Conservation (phyloP, 2,888 invertebrate species). For the Tachina lurida region DNA sequence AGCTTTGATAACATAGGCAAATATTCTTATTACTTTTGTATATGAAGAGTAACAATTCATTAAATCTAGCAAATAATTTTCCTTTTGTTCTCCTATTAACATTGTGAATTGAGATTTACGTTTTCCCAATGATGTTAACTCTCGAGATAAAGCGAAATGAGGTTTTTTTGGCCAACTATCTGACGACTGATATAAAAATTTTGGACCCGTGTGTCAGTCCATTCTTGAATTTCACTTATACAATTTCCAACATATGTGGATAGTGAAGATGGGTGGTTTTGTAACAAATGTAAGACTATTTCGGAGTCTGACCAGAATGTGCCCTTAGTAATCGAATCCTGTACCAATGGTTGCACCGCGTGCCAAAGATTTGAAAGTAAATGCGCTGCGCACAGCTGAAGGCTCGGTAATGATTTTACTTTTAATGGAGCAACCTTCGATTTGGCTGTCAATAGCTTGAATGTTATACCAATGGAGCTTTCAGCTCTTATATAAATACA, state of each 20-base stretch:
- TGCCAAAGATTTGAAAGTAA: conserved; percentile 55
- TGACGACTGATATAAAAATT: conserved; percentile 23
- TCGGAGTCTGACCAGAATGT: conserved; percentile 54
- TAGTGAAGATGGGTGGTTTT: conserved; percentile 43
- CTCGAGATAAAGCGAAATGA: conserved; percentile 21
- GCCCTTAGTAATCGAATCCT: conserved; percentile 10
- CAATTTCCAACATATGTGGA: conserved; percentile 45
- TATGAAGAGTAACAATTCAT: not conserved
- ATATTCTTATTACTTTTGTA: not conserved
- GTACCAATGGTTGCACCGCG: conserved; percentile 14
- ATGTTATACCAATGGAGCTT: conserved; percentile 2
- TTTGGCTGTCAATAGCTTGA: conserved; percentile 49
- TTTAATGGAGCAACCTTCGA: conserved; percentile 64
- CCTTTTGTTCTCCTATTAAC: not conserved
- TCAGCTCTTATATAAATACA: conserved; percentile 31
- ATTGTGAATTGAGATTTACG: not conserved
- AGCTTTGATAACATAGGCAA: conserved; percentile 18
- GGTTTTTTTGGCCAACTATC: conserved; percentile 17
- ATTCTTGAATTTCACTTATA: conserved; percentile 41
- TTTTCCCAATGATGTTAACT: conserved; percentile 33
- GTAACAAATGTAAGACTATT: conserved; percentile 48
- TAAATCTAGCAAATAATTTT: not conserved
- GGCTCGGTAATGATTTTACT: conserved; percentile 48
- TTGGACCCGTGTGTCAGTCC: conserved; percentile 9
- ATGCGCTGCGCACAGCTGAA: conserved; percentile 60